Evolutionary conservation across 2,888 invertebrate species (phyloP).

Genomic region (Cyaniris semiargus): DNA sequence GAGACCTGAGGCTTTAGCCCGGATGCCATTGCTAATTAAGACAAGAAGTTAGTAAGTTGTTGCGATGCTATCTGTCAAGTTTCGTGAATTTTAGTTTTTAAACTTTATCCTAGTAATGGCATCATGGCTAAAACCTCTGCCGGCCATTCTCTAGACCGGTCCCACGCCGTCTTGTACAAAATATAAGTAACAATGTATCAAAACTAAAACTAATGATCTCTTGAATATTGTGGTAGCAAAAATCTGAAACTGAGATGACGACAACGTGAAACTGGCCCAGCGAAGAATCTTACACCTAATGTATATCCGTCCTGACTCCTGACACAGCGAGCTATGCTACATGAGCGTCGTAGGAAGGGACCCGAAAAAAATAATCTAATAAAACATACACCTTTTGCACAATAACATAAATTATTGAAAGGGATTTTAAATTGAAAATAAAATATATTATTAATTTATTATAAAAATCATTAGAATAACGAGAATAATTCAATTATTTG

Average conservation of each 20-base stretch:
- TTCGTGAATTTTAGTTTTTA: not conserved
- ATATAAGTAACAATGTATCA: not conserved
- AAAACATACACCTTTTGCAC: not conserved
- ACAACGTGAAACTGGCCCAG: conserved; percentile 11
- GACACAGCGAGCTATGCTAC: conserved; percentile 28
- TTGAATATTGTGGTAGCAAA: not conserved
- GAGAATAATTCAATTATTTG: not conserved
- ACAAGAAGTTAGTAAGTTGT: not conserved
- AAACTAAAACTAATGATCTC: not conserved
- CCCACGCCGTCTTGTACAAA: not conserved
- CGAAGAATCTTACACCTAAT: conserved; percentile 23
- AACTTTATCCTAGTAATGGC: not conserved
- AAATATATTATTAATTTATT: conserved; percentile 22
- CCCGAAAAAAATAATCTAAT: conserved; percentile 16
- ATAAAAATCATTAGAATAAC: conserved; percentile 18
- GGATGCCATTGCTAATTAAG: not conserved
- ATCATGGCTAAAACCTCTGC: conserved; percentile 3
- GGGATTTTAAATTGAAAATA: conserved; percentile 27
- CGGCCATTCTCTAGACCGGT: not conserved
- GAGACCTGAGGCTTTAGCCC: not conserved
- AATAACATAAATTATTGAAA: conserved; percentile 26
- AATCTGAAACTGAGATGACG: not conserved
- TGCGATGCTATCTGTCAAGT: no score
- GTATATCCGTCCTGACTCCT: conserved; percentile 23
- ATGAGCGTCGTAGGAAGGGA: conserved; percentile 33